Conservation (phyloP, 2,113 vertebrate species). For the Pteropus alecto region DNA sequence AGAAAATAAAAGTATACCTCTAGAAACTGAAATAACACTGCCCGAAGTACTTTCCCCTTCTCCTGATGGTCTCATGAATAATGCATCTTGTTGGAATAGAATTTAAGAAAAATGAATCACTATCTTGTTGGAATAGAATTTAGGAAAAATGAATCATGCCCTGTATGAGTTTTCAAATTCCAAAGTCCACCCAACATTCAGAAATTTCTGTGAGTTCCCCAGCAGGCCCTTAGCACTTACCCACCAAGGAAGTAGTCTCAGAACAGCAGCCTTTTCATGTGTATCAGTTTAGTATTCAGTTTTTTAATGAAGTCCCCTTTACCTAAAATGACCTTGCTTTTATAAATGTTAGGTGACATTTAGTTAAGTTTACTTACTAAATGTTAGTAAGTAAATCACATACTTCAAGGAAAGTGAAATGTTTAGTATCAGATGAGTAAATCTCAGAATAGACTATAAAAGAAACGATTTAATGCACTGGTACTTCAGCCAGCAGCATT, state of each 20-base stretch:
- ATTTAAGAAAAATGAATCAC: conserved; percentile 20
- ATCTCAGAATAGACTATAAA: not conserved
- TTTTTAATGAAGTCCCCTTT: not conserved
- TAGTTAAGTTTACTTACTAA: too few relatives aligned
- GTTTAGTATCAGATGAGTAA: not conserved
- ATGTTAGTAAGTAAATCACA: too few relatives aligned
- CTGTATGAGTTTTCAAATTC: conserved; percentile 2
- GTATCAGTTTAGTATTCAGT: not conserved
- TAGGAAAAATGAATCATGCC: conserved; percentile 27
- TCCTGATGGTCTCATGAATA: conserved; percentile 1
- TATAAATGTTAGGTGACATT: not conserved
- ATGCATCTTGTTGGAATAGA: conserved; percentile 12
- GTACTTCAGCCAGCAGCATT: not conserved
- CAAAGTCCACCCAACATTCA: not conserved
- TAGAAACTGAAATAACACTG: not conserved
- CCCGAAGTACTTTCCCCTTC: not conserved
- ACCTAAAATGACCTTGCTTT: not conserved
- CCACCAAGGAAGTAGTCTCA: not conserved
- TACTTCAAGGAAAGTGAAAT: not conserved
- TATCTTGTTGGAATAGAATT: conserved; percentile 8
- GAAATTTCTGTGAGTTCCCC: not conserved
- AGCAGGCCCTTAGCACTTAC: not conserved
- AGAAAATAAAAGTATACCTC: not conserved
- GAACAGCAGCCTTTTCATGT: not conserved
- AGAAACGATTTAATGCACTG: not conserved